phyloP scores from a whole-genome alignment of 2,888 invertebrate species.

The Crocallis elinguaria region DNA sequence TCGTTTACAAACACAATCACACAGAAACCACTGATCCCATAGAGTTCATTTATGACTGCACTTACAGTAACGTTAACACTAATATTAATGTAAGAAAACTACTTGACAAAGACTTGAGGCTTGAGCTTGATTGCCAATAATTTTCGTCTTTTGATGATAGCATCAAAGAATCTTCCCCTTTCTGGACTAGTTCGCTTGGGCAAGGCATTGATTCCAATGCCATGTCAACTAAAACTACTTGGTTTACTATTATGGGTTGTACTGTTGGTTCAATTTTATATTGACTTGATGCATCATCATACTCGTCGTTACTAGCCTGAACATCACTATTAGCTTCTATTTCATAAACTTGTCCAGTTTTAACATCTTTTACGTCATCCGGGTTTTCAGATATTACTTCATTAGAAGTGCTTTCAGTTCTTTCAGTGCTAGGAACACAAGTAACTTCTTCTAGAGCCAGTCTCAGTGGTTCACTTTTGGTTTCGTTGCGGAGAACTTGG shows the following conservation, averaged over 20 bases:
- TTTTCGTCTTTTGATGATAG: conserved; percentile 74
- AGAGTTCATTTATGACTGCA: conserved; percentile 28
- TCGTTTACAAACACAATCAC: conserved; percentile 32
- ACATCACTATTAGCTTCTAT: conserved; percentile 52
- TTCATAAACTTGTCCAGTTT: conserved; percentile 53
- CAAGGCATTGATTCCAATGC: conserved; percentile 66
- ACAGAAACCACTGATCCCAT: conserved; percentile 33
- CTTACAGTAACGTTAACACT: conserved; percentile 45
- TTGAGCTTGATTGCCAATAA: conserved; percentile 65
- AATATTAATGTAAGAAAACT: conserved; percentile 51
- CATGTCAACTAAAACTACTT: conserved; percentile 63
- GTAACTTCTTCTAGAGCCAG: conserved; percentile 88
- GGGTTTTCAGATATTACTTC: conserved; percentile 27
- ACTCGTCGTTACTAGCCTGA: conserved; percentile 54
- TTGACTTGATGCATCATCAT: conserved; percentile 52
- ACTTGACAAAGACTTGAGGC: conserved; percentile 50
- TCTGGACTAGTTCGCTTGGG: conserved; percentile 58
- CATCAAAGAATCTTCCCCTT: conserved; percentile 76
- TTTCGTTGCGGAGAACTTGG: conserved; percentile 89
- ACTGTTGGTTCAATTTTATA: conserved; percentile 62
- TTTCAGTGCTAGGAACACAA: conserved; percentile 70
- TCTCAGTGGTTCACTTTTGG: conserved; percentile 88
- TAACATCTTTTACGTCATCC: conserved; percentile 29
- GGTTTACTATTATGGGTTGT: conserved; percentile 53
- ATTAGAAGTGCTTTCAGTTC: conserved; percentile 38